Base-by-base conservation (phyloP, 2,113 vertebrate species). In the Hyperoodon ampullatus region DNA sequence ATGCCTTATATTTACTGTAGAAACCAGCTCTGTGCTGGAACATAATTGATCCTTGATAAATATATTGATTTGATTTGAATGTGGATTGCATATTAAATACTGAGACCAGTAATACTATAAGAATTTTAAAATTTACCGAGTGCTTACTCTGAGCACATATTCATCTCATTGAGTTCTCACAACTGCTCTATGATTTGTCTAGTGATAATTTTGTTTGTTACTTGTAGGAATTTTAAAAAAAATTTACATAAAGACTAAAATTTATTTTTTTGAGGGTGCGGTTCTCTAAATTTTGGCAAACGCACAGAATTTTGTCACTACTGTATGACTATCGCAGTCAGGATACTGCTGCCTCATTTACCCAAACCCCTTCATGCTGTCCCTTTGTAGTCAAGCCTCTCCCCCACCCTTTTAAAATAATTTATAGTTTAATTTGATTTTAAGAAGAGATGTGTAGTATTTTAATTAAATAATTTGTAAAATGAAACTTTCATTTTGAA, bases 31-130 rank as follows among this genome's bases (percentile, higher is more conserved):
- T 94, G 44, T 66, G 63, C 23, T 71, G 81, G 80, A 65, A 90
- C 47, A 60, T 81, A 65, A 90, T 60, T 86, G 94, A 77, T 93
- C 63, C 72, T 92, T 92, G 92, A 93, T 91, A 89, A 96, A 92
- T 83, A 18, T 88, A 84, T 85, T 88, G 72, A 96, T 88, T 89
- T 92, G 68, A 92, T 91, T 94, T 82, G 82, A 96, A 83, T 94
- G 68, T 89, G 83, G 90, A 88, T 93, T 94, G 71, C 30, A 23
- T 93, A 55, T 74, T 85, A 95, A 96, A 89, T 84, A 70, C 47
- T 2, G 77, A 89, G 78, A 83, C 39, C 39, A 3, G 39, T 39
- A 39, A 39, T 39, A 39, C 39, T 39, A 39, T 39, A 39, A 39
- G 39, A 39, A 39, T 39, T 39, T 39, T 39, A 39, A 39, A 39